phyloP scores from a whole-genome alignment of 2,113 vertebrate genomes.

The Genyomyrus donnyi region DNA sequence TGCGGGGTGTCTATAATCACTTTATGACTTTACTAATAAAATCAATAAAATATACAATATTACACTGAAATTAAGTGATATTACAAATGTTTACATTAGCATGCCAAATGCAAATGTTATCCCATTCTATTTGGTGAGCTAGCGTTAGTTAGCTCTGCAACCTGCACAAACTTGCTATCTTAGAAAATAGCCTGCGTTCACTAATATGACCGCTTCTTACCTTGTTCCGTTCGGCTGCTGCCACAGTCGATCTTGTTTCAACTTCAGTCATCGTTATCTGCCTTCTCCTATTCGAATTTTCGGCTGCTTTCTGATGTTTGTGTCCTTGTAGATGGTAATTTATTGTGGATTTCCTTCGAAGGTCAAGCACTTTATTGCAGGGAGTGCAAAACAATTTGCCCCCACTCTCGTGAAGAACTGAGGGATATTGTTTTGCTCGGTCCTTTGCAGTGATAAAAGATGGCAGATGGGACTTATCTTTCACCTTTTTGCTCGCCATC shows the following conservation, averaged over 20 bases:
- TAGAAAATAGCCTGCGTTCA: background rate
- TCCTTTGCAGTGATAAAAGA: background rate
- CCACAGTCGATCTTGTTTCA: background rate
- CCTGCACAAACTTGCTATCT: background rate
- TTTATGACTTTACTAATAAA: too few species aligned
- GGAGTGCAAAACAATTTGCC: background rate
- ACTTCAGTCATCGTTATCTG: background rate
- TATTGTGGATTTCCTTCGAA: background rate
- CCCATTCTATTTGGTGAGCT: background rate
- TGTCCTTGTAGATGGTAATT: background rate
- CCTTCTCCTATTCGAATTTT: background rate
- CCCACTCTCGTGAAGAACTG: background rate
- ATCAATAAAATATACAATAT: too few species aligned
- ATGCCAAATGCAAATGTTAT: background rate
- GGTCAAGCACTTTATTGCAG: background rate
- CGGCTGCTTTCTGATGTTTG: background rate
- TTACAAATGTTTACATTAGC: too few species aligned
- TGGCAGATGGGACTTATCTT: background rate
- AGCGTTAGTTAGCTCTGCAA: background rate
- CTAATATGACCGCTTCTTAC: background rate
- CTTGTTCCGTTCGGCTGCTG: background rate
- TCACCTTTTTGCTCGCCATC: background rate
- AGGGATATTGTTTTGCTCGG: background rate
- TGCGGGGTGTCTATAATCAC: too few species aligned
- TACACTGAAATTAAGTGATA: too few species aligned